Evolutionary conservation across 2,797 vertebrate species (phyloP), one percentile per base, ranked within the genome.

Genomic region (Oreochromis mossambicus): DNA sequence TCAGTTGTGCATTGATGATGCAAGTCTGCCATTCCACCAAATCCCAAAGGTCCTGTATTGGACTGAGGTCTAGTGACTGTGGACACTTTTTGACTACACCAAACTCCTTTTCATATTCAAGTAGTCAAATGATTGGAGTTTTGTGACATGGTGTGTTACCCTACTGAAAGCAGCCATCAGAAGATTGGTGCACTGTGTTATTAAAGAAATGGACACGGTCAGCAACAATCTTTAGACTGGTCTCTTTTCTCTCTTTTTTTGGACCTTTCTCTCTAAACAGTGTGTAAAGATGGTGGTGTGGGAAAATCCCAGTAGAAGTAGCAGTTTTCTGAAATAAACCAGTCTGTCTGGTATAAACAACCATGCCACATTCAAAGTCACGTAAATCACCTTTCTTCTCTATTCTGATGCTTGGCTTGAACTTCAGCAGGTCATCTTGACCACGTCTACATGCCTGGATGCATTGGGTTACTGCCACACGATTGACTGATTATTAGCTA

Each of bases 331-430:
- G 21, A 70, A 43, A 46, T 1, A 68, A 41, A 3, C 63, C n/a
- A 66, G 1, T 68, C 0, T 43, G 8, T 46, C 0, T 70, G 21
- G 1, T 70, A 46, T 46, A 26, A 70, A 70, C 0, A 0, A 70
- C 66, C 66, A 15, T 1, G 38, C n/a, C 13, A 26, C 21, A 24
- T 43, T 70, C 58, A 63, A 63, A 61, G 58, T 36, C 32, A 36
- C 0, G 1, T 63, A 63, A 36, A 36, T 63, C 58, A 43, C 38
- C 63, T 68, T 26, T 26, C 13, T 43, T 46, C 66, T 46, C 8
- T 15, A 6, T 11, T 70, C 38, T 43, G 38, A 26, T 26, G 63
- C n/a, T 68, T 3, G 1, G 8, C 8, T 43, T 70, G 38, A 70
- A 46, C 21, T 43, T 26, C 66, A 70, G 38, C 38, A 70, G 66